Evolutionary conservation across 1,140 invertebrate species (phyloP), one percentile per base, ranked within the genome.

Genomic region (Macrosteles quadrilineatus): DNA sequence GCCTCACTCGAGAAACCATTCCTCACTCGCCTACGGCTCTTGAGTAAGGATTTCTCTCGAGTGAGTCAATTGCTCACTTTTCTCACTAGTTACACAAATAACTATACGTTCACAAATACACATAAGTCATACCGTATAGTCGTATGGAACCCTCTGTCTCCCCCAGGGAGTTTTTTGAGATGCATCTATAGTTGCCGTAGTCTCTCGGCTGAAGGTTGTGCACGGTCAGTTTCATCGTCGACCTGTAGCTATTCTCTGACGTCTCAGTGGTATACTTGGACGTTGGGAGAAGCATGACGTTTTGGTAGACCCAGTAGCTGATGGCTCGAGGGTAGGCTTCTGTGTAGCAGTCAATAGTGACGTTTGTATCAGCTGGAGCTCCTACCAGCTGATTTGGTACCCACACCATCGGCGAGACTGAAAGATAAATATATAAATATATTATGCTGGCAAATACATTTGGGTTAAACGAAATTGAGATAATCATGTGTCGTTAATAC

Each of bases 331-430:
- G 95, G 81, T 93, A 92, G 19, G 95, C 94, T 77, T 96, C 94
- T 0, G 94, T 94, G 77, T 94, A 89, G 79, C 95, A 97, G 81
- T 97, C 94, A 77, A 97, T 89, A 4, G 93, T 95, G 53, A 96
- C 92, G 81, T 95, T 91, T 27, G 92, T 94, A 53, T 91, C 92
- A 43, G 90, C 85, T 59, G 93, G 93, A 31, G 93, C 93, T 2
- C 94, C 94, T 66, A 96, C 92, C 80, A 96, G 83, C 83, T 95
- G 93, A 85, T 95, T 95, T 70, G 92, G 92, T 64, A 94, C 92
- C 88, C 91, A 94, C 76, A 95, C 94, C 90, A 95, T 93, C 27
- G 94, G 94, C 3, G 91, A 91, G 83, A 96, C 93, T 96, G 83
- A 1, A 76, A 75, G 64, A 36, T 36, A 36, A 14, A 36, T 36